phyloP scores from a whole-genome alignment of 1,140 invertebrate species.

The Anagrus nilaparvatae region DNA sequence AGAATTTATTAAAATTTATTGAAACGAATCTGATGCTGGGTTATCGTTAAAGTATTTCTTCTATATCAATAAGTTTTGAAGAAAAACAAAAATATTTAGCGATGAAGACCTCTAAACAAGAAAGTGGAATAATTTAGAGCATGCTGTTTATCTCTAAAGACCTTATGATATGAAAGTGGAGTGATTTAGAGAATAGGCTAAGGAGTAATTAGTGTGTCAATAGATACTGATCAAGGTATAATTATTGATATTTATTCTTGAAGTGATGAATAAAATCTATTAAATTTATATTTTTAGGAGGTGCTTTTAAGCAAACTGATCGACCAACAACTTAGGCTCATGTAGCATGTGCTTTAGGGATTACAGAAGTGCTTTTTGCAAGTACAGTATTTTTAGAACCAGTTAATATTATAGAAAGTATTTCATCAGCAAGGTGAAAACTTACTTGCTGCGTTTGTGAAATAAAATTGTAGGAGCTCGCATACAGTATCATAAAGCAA shows the following conservation, averaged over 20 bases:
- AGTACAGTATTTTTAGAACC: slow-evolving; percentile 97
- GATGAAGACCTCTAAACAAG: slow-evolving; percentile 16
- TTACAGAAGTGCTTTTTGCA: slow-evolving; percentile 95
- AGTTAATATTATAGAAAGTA: slow-evolving; percentile 92
- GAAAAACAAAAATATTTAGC: too few species aligned
- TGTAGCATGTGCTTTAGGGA: slow-evolving; percentile 97
- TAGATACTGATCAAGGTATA: slow-evolving; percentile 85
- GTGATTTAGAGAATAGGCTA: slow-evolving; percentile 91
- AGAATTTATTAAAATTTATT: slow-evolving; percentile 87
- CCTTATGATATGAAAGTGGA: slow-evolving; percentile 93
- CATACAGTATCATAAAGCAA: slow-evolving; percentile 94
- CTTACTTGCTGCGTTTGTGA: slow-evolving; percentile 95
- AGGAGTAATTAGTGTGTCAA: slow-evolving; percentile 91
- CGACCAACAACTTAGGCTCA: slow-evolving; percentile 88
- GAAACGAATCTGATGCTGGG: slow-evolving; percentile 86
- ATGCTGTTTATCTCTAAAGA: slow-evolving; percentile 98
- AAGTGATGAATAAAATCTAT: too few species aligned
- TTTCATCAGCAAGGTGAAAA: slow-evolving; percentile 90
- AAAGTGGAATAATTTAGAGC: slow-evolving; percentile 85
- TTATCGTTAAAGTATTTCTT: not conserved
- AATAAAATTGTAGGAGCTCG: slow-evolving; percentile 86
- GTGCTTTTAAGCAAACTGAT: slow-evolving; percentile 98
- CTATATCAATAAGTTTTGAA: slow-evolving; percentile 3
- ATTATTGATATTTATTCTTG: too few species aligned
- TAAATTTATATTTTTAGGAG: slow-evolving; percentile 47